Base-by-base conservation (phyloP, 2,113 vertebrate genomes). In the Nematolebias whitei region DNA sequence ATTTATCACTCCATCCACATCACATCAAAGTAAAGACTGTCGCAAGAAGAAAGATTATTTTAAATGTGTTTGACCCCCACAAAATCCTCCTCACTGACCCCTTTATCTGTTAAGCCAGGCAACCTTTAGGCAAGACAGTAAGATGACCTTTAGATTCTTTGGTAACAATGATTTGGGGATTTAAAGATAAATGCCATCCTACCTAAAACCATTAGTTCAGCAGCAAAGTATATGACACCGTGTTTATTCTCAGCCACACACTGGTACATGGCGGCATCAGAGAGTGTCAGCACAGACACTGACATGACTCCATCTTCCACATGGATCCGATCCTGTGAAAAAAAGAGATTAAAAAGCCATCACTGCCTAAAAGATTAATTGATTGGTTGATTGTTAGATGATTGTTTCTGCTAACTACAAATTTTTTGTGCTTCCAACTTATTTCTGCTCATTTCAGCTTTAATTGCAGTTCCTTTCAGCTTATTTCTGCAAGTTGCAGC, bases 211-310 rank as follows among this genome's bases (percentile, higher is more conserved):
- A 93, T 93, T 78, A 97, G 95, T 78, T 97, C 94, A 32, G 96
- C 95, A 62, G 92, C 95, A 5, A 96, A 95, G 79, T 94, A 95
- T 85, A 96, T 93, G 55, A 95, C 87, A 11, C 96, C 95, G 8
- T 97, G 96, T 85, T 96, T 95, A 87, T 98, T 98, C 89, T 97
- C 95, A 2, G 95, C 96, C 86, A 97, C 89, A 83, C 96, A 98
- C 35, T 96, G 95, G 92, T 97, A 98, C 93, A 96, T 95, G 81
- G 96, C 96, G 62, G 95, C 95, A 76, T 98, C 96, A 43, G 93
- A 93, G 67, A 96, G 90, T 23, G 93, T 95, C 83, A 98, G 91
- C 74, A 87, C 91, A 12, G 91, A 90, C 85, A 96, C 93, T 22
- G 92, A 93, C 78, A 96, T 92, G 63, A 94, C 93, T 62, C 96